Percentiles rank a stretch among this genome's conserved stretches.
These are phyloP conservation scores for Sinocyclocheilus maitianheensis DNA, from an alignment of 2,113 vertebrate species.

Conservation along the genomic window DNA sequence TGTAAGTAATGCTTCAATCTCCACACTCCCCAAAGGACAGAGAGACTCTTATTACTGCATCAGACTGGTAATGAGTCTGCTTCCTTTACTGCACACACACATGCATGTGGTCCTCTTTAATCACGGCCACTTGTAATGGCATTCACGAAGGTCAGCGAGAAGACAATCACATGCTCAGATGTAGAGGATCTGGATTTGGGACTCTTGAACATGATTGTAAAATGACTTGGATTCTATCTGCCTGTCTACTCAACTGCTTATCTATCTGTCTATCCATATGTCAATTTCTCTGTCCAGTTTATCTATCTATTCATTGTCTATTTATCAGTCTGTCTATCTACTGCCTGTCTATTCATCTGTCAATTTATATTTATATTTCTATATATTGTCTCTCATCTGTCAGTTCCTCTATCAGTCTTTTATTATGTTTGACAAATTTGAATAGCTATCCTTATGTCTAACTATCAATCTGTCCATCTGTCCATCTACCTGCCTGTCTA, in stretches of 20 bases:
- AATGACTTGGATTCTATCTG: background rate
- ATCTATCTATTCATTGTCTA: background rate
- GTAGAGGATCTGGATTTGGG: background rate
- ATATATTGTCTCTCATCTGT: background rate
- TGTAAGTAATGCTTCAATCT: conserved; percentile 44
- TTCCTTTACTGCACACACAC: background rate
- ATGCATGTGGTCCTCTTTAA: conserved; percentile 33
- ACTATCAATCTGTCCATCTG: background rate
- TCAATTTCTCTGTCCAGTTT: background rate
- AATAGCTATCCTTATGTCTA: too few species aligned
- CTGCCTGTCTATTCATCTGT: background rate
- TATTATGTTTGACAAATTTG: too few species aligned
- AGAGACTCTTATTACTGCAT: conserved; percentile 38
- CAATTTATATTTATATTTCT: too few species aligned
- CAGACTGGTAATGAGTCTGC: conserved; percentile 24
- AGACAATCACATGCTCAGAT: background rate
- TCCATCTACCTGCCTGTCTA: background rate
- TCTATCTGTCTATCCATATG: background rate
- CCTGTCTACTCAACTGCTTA: background rate
- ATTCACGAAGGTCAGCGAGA: background rate
- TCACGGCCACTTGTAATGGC: background rate
- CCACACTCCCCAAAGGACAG: background rate
- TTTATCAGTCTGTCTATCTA: background rate
- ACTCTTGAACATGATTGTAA: background rate
- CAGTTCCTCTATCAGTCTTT: background rate